Percentiles rank a stretch among this genome's conserved stretches.
Evolutionary conservation across 1,140 invertebrate species (phyloP).

Genomic region (Pygmarrhopalites habei): DNA sequence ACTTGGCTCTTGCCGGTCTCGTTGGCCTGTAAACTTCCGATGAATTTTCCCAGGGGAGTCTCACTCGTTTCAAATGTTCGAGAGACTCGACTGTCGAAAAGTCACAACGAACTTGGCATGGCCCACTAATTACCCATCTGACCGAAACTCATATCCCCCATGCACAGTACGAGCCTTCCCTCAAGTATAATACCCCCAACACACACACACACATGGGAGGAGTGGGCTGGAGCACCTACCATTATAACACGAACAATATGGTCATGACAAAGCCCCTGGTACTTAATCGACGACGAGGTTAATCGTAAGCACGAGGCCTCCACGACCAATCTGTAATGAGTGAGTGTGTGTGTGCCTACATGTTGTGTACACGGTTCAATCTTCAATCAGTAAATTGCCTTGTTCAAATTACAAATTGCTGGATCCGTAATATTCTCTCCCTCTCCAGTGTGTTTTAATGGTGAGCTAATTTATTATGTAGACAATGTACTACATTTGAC

Average conservation of each 20-base stretch:
- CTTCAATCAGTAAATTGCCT: conserved; percentile 9
- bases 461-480: no score
- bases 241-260: no score
- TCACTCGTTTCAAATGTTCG: background rate
- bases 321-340: background rate
- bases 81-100: background rate
- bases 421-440: no score
- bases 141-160: no score
- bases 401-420: background rate
- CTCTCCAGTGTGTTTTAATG: no score
- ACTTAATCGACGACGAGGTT: background rate
- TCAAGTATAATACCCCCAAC: no score
- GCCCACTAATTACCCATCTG: background rate
- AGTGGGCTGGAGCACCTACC: no score
- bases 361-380: conserved; percentile 1
- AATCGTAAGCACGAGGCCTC: background rate
- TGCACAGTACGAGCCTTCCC: no score
- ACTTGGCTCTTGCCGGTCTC: background rate
- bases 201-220: no score
- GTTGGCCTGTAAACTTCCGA: background rate
- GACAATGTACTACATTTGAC: no score
- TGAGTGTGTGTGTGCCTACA: no score
- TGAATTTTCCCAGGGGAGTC: background rate
- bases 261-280: no score
- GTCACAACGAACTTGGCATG: background rate